These are phyloP conservation scores for Lineus longissimus DNA, from an alignment of 1,140 invertebrate species.

Conservation along the genomic window DNA sequence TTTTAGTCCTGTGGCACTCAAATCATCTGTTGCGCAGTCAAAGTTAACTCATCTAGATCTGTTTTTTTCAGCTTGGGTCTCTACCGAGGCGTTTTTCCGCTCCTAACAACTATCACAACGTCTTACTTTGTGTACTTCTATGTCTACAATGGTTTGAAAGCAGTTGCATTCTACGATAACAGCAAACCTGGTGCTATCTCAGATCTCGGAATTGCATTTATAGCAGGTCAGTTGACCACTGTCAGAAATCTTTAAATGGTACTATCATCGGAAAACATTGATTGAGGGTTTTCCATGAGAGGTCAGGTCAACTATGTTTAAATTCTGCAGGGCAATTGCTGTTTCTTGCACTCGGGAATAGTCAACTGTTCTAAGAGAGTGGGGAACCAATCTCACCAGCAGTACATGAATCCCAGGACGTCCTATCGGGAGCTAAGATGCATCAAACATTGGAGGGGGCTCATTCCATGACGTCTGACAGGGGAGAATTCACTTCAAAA, in stretches of 20 bases:
- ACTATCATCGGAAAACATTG: background rate
- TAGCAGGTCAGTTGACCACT: slow-evolving; percentile 62
- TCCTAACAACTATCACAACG: slow-evolving; percentile 75
- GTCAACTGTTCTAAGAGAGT: too few species aligned
- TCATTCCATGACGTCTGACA: too few species aligned
- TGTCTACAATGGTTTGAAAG: slow-evolving; percentile 78
- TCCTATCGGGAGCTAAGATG: too few species aligned
- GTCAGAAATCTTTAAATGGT: background rate
- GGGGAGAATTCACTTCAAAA: too few species aligned
- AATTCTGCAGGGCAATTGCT: too few species aligned
- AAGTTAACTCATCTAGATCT: slow-evolving; percentile 2
- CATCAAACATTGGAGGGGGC: too few species aligned
- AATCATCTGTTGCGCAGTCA: background rate
- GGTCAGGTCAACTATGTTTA: too few species aligned
- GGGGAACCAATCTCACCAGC: too few species aligned
- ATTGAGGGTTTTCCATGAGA: background rate
- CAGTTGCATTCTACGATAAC: slow-evolving; percentile 48
- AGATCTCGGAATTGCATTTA: slow-evolving; percentile 74
- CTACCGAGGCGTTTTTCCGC: slow-evolving; percentile 77
- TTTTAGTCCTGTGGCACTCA: too few species aligned
- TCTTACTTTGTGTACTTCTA: slow-evolving; percentile 94
- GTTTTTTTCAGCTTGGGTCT: slow-evolving; percentile 59
- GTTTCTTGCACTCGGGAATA: too few species aligned
- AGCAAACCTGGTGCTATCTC: slow-evolving; percentile 61
- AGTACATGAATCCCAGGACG: too few species aligned